phyloP scores from a whole-genome alignment of 23 tunicate species.

The Trididemnum nubilum region DNA sequence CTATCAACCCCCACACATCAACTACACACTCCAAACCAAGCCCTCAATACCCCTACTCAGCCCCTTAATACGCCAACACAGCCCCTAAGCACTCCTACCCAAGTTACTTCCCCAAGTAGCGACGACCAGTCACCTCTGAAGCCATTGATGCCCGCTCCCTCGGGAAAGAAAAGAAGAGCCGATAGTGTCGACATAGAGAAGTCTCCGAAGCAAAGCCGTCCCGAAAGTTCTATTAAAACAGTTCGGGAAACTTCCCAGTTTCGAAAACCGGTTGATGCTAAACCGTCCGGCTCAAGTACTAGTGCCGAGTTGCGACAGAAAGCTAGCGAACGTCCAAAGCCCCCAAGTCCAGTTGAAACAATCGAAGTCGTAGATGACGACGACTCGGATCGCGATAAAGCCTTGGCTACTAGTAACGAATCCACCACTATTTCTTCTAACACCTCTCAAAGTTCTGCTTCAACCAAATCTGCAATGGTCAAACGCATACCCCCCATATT shows the following conservation, averaged over 20 bases:
- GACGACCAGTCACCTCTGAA: constrained; percentile 47
- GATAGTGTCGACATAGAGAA: background rate
- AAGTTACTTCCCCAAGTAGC: constrained; percentile 6
- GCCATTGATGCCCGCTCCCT: constrained; percentile 47
- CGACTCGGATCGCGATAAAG: background rate
- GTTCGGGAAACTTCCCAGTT: background rate
- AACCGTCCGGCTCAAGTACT: background rate
- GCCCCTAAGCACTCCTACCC: constrained; percentile 53
- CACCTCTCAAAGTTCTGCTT: background rate
- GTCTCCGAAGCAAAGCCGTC: constrained; percentile 15
- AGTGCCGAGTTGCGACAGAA: background rate
- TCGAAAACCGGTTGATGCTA: constrained; percentile 38
- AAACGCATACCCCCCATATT: background rate
- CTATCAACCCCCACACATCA: constrained; percentile 58
- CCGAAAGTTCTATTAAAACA: background rate
- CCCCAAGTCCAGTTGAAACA: background rate
- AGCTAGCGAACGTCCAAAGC: background rate
- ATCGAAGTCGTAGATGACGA: background rate
- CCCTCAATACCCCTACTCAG: constrained; percentile 67
- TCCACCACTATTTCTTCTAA: background rate
- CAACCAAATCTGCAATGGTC: background rate
- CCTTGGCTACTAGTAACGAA: background rate
- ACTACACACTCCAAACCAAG: constrained; percentile 48
- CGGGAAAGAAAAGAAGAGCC: constrained; percentile 39
- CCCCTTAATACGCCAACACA: constrained; percentile 59